Evolutionary conservation across 1,140 invertebrate genomes (phyloP), one percentile per base, ranked within the genome.

Genomic region (Drosophila neocordata): DNA sequence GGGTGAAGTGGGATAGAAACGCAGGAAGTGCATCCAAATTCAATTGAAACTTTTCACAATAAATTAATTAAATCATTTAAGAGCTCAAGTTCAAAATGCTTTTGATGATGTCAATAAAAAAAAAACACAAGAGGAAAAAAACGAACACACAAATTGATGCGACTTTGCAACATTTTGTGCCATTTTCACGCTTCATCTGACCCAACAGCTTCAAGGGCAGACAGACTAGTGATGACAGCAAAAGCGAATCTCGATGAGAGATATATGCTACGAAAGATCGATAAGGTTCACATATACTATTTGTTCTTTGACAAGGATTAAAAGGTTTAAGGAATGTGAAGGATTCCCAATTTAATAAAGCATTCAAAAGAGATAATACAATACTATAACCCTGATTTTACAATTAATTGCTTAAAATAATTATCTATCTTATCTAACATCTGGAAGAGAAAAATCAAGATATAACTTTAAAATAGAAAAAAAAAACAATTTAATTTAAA

Each of bases 1-100:
- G 57, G n/a, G n/a, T 20, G 15, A 5, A 15, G 24, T 18, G 8
- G 13, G n/a, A 22, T 13, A 12, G 9, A 31, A 4, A 6, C 11
- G 60, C 31, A 51, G 8, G 37, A 57, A 24, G 51, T 62, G 70
- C 77, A 80, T 65, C 79, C 58, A 76, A 53, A 79, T 88, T 68
- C 79, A 87, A 88, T 88, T 88, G 79, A 61, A 71, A 75, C 60
- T 63, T 69, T 87, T 87, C 75, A 85, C 82, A 69, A 87, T 87
- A 87, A 88, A 87, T 87, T 88, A 82, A 87, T 87, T 87, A 79
- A 87, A 83, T 87, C 53, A 88, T 88, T 87, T 88, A 73, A 78
- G 8, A 69, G 72, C 83, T 88, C 83, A 87, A 87, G 83, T 88
- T 88, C 83, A 88, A 53, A 60, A 55, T 70, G 76, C 82, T 64